These are phyloP conservation scores for Dasypogon diadema DNA, from an alignment of 2,888 invertebrate genomes.

Conservation along the genomic window DNA sequence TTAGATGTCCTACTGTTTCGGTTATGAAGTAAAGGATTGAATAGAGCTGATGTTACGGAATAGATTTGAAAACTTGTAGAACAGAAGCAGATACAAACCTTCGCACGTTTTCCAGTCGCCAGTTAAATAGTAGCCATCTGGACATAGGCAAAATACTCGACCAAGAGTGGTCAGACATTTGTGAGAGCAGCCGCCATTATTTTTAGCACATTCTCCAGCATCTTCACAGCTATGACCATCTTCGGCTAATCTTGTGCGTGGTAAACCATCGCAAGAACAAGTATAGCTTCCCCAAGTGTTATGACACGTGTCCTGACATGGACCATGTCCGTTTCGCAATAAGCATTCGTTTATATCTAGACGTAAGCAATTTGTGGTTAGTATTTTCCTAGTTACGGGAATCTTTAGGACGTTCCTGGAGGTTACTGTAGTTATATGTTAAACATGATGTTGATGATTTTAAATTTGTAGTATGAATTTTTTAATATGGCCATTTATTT, in stretches of 20 bases:
- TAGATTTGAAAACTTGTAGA: no score
- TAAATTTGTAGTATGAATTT: no score
- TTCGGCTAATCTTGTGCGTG: conserved; percentile 72
- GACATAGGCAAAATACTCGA: conserved; percentile 71
- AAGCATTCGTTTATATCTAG: conserved; percentile 75
- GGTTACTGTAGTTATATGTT: no score
- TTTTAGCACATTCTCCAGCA: conserved; percentile 65
- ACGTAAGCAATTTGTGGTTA: conserved; percentile 38
- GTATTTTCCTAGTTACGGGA: background rate
- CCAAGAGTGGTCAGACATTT: conserved; percentile 68
- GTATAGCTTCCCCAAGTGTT: conserved; percentile 73
- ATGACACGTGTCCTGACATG: conserved; percentile 74
- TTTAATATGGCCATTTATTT: no score
- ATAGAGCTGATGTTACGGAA: no score
- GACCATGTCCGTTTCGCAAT: conserved; percentile 74
- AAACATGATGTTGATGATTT: no score
- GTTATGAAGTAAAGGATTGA: no score
- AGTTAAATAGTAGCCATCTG: conserved; percentile 64
- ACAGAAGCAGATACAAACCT: conserved; percentile 62
- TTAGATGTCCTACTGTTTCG: no score
- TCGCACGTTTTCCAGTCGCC: conserved; percentile 69
- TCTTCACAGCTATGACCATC: conserved; percentile 73
- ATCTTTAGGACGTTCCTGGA: no score
- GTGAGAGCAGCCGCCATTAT: conserved; percentile 70
- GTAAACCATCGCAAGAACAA: conserved; percentile 72